These are phyloP conservation scores for Chascanopsetta lugubris DNA, from an alignment of 2,113 vertebrate species.

Conservation along the genomic window DNA sequence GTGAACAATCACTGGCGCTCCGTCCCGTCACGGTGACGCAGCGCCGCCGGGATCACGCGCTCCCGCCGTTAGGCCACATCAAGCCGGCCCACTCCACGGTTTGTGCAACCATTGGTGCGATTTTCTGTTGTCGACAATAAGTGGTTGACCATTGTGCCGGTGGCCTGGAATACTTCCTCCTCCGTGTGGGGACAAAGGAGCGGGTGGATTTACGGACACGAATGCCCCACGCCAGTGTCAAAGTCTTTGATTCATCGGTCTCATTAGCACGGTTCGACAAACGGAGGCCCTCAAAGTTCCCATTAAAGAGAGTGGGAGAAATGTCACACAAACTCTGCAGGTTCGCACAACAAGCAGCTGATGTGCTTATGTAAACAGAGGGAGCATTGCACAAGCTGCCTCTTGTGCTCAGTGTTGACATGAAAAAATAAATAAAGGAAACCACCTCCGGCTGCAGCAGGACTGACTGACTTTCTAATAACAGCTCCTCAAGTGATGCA, in stretches of 20 bases:
- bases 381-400: conserved; percentile 1
- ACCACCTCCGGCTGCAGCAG: too few relatives aligned
- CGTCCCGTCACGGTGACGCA: conserved; percentile 41
- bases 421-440: too few relatives aligned
- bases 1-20: conserved; percentile 46
- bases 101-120: conserved; percentile 9
- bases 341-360: conserved; percentile 9
- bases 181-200: not conserved
- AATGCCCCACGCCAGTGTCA: conserved; percentile 25
- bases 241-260: conserved; percentile 1
- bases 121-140: not conserved
- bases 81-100: not conserved
- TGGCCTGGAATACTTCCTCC: not conserved
- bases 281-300: conserved; percentile 14
- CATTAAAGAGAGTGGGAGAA: conserved; percentile 41
- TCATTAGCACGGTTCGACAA: conserved; percentile 18
- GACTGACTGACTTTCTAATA: too few relatives aligned
- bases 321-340: conserved; percentile 48
- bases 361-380: conserved; percentile 10
- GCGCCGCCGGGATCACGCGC: conserved; percentile 46
- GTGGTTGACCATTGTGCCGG: not conserved
- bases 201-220: not conserved
- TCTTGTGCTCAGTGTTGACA: not conserved
- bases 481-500: too few relatives aligned
- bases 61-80: conserved; percentile 30